Conservation (phyloP, 2,113 vertebrate species). For the Sprattus sprattus region DNA sequence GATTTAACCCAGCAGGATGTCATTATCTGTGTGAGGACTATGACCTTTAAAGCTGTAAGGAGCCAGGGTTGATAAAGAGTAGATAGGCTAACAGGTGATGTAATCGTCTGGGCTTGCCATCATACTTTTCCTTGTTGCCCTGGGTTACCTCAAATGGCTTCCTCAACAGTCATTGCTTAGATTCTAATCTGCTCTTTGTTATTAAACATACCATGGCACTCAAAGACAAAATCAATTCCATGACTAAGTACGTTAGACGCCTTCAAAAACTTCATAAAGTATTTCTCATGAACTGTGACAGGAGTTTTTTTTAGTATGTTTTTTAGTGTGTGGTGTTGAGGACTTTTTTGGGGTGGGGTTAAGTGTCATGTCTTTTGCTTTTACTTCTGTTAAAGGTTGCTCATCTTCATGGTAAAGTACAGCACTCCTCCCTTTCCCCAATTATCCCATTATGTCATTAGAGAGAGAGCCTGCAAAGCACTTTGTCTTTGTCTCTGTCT, state of each 20-base stretch:
- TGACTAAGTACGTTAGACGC: not conserved
- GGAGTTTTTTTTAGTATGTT: too few relatives aligned
- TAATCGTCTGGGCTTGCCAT: constrained; percentile 59
- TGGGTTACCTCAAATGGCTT: not conserved
- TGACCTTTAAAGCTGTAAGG: constrained; percentile 53
- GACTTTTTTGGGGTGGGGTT: not conserved
- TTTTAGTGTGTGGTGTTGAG: not conserved
- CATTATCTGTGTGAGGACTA: not conserved
- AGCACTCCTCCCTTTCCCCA: constrained; percentile 20
- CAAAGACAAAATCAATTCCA: not conserved
- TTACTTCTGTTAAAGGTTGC: constrained; percentile 8
- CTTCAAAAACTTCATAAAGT: too few relatives aligned
- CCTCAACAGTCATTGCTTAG: not conserved
- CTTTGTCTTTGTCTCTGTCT: not conserved
- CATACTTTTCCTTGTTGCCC: constrained; percentile 38
- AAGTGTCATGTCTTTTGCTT: not conserved
- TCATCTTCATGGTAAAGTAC: not conserved
- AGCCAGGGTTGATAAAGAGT: constrained; percentile 49
- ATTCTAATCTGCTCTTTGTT: not conserved
- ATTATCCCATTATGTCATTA: constrained; percentile 44
- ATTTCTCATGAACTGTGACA: too few relatives aligned
- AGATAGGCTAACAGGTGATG: constrained; percentile 48
- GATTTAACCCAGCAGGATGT: constrained; percentile 33
- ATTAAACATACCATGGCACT: not conserved
- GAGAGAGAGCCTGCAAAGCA: not conserved